A percentile compares a stretch with the other conserved stretches of the same genome.
Evolutionary conservation across 2,797 vertebrate genomes (phyloP).

Genomic region (Halcyon chelicuti): DNA sequence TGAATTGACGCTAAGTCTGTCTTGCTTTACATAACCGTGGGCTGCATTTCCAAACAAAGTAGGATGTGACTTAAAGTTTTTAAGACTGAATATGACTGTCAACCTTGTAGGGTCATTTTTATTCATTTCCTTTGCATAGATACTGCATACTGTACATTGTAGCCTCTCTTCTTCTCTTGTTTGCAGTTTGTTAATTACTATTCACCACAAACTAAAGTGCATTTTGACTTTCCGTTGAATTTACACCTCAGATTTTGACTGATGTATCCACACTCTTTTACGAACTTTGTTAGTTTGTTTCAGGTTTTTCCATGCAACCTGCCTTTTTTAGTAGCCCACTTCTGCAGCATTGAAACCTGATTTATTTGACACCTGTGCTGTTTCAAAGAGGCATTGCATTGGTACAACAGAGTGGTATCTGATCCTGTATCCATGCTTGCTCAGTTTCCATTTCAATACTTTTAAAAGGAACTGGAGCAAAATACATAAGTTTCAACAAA

Average conservation of each 20-base stretch:
- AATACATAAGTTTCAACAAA: neutral
- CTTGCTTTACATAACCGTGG: conserved; percentile 56
- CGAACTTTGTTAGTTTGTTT: neutral
- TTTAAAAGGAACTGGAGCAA: neutral
- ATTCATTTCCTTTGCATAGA: conserved; percentile 53
- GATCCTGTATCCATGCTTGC: neutral
- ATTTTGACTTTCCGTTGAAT: neutral
- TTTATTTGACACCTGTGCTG: neutral
- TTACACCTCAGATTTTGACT: neutral
- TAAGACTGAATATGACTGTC: neutral
- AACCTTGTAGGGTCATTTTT: conserved; percentile 33
- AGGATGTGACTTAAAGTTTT: conserved; percentile 52
- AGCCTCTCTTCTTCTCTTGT: neutral
- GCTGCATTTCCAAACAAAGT: conserved; percentile 49
- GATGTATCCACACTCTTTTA: neutral
- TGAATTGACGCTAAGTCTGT: conserved; percentile 24
- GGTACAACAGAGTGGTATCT: neutral
- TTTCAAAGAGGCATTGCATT: neutral
- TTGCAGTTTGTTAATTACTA: neutral
- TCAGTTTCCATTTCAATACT: neutral
- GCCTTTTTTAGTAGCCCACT: neutral
- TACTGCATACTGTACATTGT: neutral
- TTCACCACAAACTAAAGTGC: neutral
- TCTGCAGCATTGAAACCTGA: neutral
- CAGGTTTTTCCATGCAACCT: neutral